Conservation (phyloP, 2,113 vertebrate species). For the Burhinus oedicnemus region DNA sequence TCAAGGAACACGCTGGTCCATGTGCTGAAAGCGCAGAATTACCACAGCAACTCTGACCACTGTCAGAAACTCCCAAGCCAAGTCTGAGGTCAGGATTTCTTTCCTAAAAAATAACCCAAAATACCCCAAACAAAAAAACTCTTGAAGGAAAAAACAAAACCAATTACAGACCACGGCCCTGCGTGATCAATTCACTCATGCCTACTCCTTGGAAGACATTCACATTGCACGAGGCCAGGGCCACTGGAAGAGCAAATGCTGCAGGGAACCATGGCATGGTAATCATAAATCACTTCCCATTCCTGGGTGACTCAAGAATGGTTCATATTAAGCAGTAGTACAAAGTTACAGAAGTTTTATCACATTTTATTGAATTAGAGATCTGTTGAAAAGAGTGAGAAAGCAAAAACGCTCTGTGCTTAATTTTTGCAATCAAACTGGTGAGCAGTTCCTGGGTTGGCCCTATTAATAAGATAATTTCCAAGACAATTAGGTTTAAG, state of each 20-base stretch:
- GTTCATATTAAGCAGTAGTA: background rate
- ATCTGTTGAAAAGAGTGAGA: constrained; percentile 5
- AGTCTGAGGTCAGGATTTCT: background rate
- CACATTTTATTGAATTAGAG: constrained; percentile 15
- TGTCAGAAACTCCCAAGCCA: background rate
- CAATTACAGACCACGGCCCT: background rate
- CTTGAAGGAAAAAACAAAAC: background rate
- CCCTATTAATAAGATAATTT: background rate
- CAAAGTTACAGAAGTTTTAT: background rate
- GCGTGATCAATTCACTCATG: background rate
- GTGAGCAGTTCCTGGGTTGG: background rate
- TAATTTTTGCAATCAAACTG: background rate
- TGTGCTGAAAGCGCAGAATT: background rate
- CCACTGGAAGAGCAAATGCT: background rate
- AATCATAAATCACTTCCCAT: constrained; percentile 20
- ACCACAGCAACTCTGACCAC: background rate
- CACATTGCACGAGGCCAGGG: background rate
- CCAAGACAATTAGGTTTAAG: background rate
- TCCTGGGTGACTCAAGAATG: background rate
- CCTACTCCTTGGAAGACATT: background rate
- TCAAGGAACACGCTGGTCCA: background rate
- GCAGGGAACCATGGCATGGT: background rate
- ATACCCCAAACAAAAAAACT: background rate
- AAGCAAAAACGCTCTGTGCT: background rate
- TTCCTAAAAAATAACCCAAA: background rate